A percentile compares a stretch with the other conserved stretches of the same genome.
Evolutionary conservation across 2,797 vertebrate species (phyloP).

Genomic region (Gymnoscopelus braueri): DNA sequence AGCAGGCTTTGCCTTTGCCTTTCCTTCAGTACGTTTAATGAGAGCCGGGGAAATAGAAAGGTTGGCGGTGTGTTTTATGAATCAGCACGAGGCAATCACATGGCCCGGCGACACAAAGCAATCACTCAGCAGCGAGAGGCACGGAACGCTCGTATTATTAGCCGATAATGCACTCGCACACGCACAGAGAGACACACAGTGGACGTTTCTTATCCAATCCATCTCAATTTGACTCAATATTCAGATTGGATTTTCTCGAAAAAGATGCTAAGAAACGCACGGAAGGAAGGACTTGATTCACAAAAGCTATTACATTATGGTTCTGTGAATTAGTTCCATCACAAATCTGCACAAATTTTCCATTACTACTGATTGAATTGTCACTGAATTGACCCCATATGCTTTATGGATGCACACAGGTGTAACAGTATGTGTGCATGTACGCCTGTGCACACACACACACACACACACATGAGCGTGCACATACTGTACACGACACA

Average conservation of each 20-base stretch:
- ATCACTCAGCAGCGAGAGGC: conserved; percentile 20
- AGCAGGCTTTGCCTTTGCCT: conserved; percentile 26
- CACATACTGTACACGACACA: neutral
- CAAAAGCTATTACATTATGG: too few relatives aligned
- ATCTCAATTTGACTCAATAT: too few relatives aligned
- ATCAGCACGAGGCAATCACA: conserved; percentile 45
- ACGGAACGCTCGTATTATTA: neutral
- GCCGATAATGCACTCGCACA: neutral
- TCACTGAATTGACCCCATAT: neutral
- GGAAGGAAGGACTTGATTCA: too few relatives aligned
- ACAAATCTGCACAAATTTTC: too few relatives aligned
- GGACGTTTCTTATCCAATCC: too few relatives aligned
- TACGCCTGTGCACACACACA: neutral
- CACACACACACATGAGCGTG: neutral
- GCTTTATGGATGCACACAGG: neutral
- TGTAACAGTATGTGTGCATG: too few relatives aligned
- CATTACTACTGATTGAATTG: too few relatives aligned
- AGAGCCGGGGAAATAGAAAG: conserved; percentile 44
- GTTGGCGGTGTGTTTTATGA: conserved; percentile 42
- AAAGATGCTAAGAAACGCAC: too few relatives aligned
- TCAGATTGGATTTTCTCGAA: too few relatives aligned
- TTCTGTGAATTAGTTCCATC: too few relatives aligned
- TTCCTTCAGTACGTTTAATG: conserved; percentile 45
- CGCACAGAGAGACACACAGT: neutral
- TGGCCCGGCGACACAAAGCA: conserved; percentile 12